A percentile compares a stretch with the other conserved stretches of the same genome.
These are phyloP conservation scores for Chymomyza amoena DNA, from an alignment of 2,888 invertebrate genomes.

Conservation along the genomic window DNA sequence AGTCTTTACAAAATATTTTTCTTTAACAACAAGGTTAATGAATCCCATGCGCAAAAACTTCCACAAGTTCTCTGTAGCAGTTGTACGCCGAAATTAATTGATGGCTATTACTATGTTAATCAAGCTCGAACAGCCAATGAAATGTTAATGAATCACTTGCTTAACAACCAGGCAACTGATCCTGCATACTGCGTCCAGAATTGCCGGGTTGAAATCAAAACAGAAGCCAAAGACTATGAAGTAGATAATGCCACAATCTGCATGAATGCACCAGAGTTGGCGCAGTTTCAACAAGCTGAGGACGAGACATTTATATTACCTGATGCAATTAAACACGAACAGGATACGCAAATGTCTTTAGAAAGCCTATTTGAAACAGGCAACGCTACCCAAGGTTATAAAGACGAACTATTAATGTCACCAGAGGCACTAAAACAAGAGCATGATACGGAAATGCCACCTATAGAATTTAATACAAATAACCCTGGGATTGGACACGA, in stretches of 20 bases:
- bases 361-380: too few species aligned
- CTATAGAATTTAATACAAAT: slow-evolving; percentile 10
- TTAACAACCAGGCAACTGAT: too few species aligned
- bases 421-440: slow-evolving; percentile 13
- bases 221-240: background rate
- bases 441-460: slow-evolving; percentile 45
- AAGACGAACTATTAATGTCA: too few species aligned
- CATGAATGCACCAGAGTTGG: too few species aligned
- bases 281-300: too few species aligned
- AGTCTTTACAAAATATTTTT: background rate
- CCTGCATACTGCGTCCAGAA: too few species aligned
- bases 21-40: slow-evolving; percentile 15
- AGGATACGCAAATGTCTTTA: too few species aligned
- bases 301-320: too few species aligned
- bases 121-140: slow-evolving; percentile 39
- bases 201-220: slow-evolving; percentile 19
- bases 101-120: slow-evolving; percentile 63
- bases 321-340: too few species aligned
- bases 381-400: too few species aligned
- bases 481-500: slow-evolving; percentile 16
- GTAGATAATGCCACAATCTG: too few species aligned
- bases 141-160: background rate
- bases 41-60: slow-evolving; percentile 32
- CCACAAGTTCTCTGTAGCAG: slow-evolving; percentile 60
- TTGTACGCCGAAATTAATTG: slow-evolving; percentile 60